Base-by-base conservation (phyloP, 2,797 vertebrate species). In the Centropyge bicolor region DNA sequence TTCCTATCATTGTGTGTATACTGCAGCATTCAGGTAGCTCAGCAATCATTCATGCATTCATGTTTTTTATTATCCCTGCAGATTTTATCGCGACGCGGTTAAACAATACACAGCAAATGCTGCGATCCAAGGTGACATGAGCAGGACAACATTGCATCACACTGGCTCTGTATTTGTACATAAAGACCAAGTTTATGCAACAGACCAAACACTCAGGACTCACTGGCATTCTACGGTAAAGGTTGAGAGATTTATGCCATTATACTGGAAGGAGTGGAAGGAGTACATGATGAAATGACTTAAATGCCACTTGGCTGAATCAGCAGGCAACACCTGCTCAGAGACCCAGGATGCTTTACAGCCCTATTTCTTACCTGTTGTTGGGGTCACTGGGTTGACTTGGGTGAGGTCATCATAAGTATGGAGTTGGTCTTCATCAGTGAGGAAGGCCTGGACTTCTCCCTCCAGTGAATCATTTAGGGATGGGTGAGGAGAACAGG, bases 321-420 rank as follows among this genome's bases (percentile, higher is more conserved):
- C 3, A 52, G 46, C 17, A 5, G 55, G 20, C 35, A 45, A 27
- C 13, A 24, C 35, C 20, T 52, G 40, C 43, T 45, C 19, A 4
- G 6, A 56, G 57, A n/a, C 16, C 24, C 43, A 41, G 43, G 14
- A 41, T 13, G 4, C 40, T n/a, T 62, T 41, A 31, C 5, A 55
- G 61, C 12, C 19, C 0, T 38, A 1, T 45, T 13, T 55, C 14
- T 73, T 94, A 98, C 98, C 98, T 93, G 97, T 98, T 56, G 94
- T 92, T 57, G 97, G 96, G 0, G 97, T 98, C 70, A 99, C 97
- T 0, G 98, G 98, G 82, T 98, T 99, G 85, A 99, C 98, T 94
- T 97, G 97, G 6, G 98, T 99, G 74, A 99, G 97, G 92, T 99
- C 98, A 51, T 99, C 96, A 20, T 97, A 96, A 31, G 96, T 96